phyloP scores from a whole-genome alignment of 92 coral and sea anemone species.

The Plumapathes pennacea region DNA sequence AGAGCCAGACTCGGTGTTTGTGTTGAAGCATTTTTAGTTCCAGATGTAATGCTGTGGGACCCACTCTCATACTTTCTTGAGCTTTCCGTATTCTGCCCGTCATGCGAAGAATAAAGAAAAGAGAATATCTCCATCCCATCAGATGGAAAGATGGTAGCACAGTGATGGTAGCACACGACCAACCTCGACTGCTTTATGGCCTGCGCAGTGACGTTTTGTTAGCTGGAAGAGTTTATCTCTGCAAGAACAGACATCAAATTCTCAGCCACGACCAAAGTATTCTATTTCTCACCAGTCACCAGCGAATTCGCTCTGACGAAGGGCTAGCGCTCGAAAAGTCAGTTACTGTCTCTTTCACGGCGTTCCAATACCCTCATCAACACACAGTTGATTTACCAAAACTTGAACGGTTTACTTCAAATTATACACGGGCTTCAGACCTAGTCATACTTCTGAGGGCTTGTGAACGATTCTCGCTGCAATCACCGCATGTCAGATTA shows the following conservation, averaged over 20 bases:
- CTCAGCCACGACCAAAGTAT: conserved; percentile 32
- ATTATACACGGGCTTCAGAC: no score
- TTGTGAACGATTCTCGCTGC: no score
- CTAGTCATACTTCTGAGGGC: no score
- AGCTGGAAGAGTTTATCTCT: conserved; percentile 39
- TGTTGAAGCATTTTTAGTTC: conserved; percentile 39
- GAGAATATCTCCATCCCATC: conserved; percentile 23
- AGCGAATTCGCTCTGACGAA: no score
- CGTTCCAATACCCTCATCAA: no score
- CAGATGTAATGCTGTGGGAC: conserved; percentile 46
- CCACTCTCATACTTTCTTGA: conserved; percentile 17
- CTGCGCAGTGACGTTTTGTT: conserved; percentile 35
- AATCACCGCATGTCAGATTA: no score
- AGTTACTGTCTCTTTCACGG: no score
- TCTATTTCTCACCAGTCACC: conserved; percentile 17
- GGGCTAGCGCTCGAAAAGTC: no score
- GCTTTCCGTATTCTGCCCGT: conserved; percentile 9
- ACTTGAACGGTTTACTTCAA: no score
- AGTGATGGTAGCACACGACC: conserved; percentile 18
- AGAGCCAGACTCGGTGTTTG: conserved; percentile 26
- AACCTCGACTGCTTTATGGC: conserved; percentile 37
- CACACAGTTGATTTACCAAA: no score
- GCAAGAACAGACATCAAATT: conserved; percentile 40
- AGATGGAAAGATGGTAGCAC: conserved; percentile 41
- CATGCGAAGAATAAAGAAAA: conserved; percentile 25